Evolutionary conservation across 1,140 invertebrate species (phyloP), one percentile per base, ranked within the genome.

Genomic region (Grapholita molesta): DNA sequence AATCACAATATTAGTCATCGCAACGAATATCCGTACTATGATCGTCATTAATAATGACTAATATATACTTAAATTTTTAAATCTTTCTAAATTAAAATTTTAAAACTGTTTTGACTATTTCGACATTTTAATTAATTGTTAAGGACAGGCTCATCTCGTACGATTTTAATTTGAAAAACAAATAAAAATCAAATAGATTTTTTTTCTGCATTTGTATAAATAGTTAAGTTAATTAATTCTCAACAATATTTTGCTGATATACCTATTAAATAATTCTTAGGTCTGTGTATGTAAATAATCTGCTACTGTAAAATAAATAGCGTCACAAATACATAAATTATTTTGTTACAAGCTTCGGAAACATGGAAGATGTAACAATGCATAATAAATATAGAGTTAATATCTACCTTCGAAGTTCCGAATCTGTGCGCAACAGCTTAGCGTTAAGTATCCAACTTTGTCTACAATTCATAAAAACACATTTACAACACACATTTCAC

Each of bases 1-100:
- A 61, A 61, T 61, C 55, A 30, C n/a, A 48, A 48, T 38, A 28
- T 61, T 61, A 61, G 55, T 61, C 55, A 61, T 61, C 55, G 3
- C 11, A 15, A n/a, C n/a, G n/a, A n/a, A n/a, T n/a, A n/a, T n/a
- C n/a, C n/a, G n/a, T n/a, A n/a, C n/a, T n/a, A n/a, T n/a, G 21
- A 15, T 9, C 4, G 18, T 61, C 1, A 61, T 61, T 32, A 61
- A 0, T 28, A 61, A 61, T 28, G 12, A 28, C 25, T n/a, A n/a
- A n/a, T n/a, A n/a, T n/a, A n/a, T n/a, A n/a, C n/a, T 61, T 25
- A 25, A 5, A 61, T 5, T 32, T 61, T 23, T 55, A 28, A 61
- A 28, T 4, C 18, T 30, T 7, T 32, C 21, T 25, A 25, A n/a
- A 55, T 11, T 25, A 11, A n/a, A 15, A 2, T 15, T 11, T 33